These are phyloP conservation scores for Cephalotes varians DNA, from an alignment of 2,888 invertebrate species.

Conservation along the genomic window DNA sequence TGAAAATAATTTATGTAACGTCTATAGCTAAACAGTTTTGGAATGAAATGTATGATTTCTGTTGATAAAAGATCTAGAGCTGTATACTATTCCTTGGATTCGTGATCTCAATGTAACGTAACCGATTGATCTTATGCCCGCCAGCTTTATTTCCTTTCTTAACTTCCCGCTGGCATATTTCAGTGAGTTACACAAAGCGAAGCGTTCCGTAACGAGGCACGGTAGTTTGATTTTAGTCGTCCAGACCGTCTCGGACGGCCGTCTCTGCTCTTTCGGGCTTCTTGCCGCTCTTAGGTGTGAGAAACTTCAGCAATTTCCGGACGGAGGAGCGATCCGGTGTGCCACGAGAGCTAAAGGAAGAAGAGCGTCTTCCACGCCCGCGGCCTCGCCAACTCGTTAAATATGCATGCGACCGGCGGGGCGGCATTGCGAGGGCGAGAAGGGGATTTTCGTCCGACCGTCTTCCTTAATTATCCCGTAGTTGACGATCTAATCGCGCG, in stretches of 20 bases:
- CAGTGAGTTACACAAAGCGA: constrained; percentile 28
- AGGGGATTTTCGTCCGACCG: constrained; percentile 76
- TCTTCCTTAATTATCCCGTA: constrained; percentile 84
- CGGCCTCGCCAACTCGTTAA: constrained; percentile 81
- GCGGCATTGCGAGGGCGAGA: constrained; percentile 53
- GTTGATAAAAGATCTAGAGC: neutral
- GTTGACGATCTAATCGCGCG: constrained; percentile 82
- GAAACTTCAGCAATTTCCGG: constrained; percentile 84
- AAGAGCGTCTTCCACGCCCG: constrained; percentile 72
- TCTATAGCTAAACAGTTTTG: neutral
- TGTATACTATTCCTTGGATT: constrained; percentile 5
- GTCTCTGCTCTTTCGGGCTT: constrained; percentile 45
- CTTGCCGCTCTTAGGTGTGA: constrained; percentile 56
- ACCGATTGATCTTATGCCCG: constrained; percentile 70
- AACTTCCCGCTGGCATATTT: constrained; percentile 70
- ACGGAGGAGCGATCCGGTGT: constrained; percentile 57
- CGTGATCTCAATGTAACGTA: constrained; percentile 60
- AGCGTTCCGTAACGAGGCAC: constrained; percentile 61
- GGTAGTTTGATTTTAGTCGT: constrained; percentile 77
- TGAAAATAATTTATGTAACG: neutral
- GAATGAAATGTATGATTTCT: neutral
- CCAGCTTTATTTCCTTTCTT: constrained; percentile 40
- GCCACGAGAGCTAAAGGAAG: constrained; percentile 63
- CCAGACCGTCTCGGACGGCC: constrained; percentile 34
- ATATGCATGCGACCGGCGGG: constrained; percentile 78